These are phyloP conservation scores for Scaptomyza montana DNA, from an alignment of 1,140 invertebrate genomes.

Conservation along the genomic window DNA sequence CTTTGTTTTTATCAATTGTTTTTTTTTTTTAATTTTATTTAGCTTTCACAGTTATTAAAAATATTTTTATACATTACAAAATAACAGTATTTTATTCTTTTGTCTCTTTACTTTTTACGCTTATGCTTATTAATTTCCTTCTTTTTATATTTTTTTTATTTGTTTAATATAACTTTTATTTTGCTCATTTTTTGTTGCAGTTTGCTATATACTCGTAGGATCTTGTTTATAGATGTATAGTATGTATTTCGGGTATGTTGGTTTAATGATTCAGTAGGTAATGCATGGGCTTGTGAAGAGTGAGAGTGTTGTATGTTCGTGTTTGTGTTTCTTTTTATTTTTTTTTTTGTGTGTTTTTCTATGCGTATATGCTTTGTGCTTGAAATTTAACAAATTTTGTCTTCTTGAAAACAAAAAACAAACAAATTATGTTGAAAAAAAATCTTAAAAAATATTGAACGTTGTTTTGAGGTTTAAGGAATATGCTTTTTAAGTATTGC, in stretches of 20 bases:
- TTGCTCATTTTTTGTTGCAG: conserved; percentile 78
- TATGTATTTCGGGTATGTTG: conserved; percentile 26
- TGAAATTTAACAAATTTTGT: conserved; percentile 46
- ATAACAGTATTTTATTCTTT: conserved; percentile 83
- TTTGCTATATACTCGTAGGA: conserved; percentile 61
- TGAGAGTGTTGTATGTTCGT: conserved; percentile 23
- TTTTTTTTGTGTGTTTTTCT: conserved; percentile 41
- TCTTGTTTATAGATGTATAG: conserved; percentile 33
- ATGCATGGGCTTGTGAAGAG: conserved; percentile 11
- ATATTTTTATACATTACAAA: conserved; percentile 84
- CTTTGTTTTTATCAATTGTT: conserved; percentile 68
- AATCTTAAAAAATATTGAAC: conserved; percentile 2
- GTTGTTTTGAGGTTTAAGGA: conserved; percentile 28
- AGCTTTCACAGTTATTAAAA: conserved; percentile 84
- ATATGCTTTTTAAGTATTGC: conserved; percentile 32
- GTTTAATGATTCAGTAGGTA: conserved; percentile 35
- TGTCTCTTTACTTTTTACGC: conserved; percentile 64
- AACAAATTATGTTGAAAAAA: conserved; percentile 23
- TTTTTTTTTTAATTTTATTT: conserved; percentile 81
- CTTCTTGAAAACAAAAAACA: conserved; percentile 44
- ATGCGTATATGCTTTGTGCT: conserved; percentile 72
- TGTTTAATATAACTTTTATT: conserved; percentile 41
- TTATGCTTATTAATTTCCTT: conserved; percentile 74
- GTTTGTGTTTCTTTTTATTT: conserved; percentile 10
- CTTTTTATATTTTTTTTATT: conserved; percentile 19